Percentiles rank a stretch among this genome's conserved stretches.
Evolutionary conservation across 2,888 invertebrate genomes (phyloP).

Genomic region (Erebia palarica): DNA sequence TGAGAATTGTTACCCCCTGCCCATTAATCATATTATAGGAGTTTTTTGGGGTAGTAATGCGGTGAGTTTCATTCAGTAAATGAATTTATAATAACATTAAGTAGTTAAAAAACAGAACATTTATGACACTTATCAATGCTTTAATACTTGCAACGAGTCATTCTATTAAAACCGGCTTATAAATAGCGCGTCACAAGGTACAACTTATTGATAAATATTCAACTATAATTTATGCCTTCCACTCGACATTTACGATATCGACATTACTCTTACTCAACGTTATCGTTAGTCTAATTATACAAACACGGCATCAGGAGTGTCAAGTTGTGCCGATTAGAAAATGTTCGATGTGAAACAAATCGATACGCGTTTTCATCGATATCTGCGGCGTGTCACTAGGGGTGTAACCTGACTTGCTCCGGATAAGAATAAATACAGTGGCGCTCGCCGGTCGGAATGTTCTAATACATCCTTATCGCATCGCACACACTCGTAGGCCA

Average conservation of each 20-base stretch:
- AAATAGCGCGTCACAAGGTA: conserved; percentile 26
- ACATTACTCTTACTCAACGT: conserved; percentile 32
- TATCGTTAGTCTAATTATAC: conserved; percentile 38
- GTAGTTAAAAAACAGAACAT: conserved; percentile 13
- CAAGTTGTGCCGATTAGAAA: conserved; percentile 35
- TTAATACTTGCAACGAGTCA: conserved; percentile 4
- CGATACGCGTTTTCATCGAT: conserved; percentile 45
- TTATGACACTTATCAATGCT: conserved; percentile 18
- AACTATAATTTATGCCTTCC: conserved; percentile 34
- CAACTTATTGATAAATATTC: conserved; percentile 34
- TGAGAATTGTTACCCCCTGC: no score
- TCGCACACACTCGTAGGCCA: conserved; percentile 53
- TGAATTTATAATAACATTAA: conserved; percentile 5
- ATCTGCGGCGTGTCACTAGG: conserved; percentile 64
- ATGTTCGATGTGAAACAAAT: conserved; percentile 32
- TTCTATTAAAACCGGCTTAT: conserved; percentile 28
- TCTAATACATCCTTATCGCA: conserved; percentile 81
- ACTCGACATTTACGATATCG: conserved; percentile 30
- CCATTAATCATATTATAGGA: no score
- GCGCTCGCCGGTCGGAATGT: conserved; percentile 73
- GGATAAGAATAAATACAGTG: conserved; percentile 81
- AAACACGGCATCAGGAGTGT: conserved; percentile 33
- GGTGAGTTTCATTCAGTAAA: background rate
- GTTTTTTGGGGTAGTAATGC: no score
- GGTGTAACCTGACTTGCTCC: conserved; percentile 79